Base-by-base conservation (phyloP, 1,140 invertebrate species). In the Pseudomyrmex pallidus region DNA sequence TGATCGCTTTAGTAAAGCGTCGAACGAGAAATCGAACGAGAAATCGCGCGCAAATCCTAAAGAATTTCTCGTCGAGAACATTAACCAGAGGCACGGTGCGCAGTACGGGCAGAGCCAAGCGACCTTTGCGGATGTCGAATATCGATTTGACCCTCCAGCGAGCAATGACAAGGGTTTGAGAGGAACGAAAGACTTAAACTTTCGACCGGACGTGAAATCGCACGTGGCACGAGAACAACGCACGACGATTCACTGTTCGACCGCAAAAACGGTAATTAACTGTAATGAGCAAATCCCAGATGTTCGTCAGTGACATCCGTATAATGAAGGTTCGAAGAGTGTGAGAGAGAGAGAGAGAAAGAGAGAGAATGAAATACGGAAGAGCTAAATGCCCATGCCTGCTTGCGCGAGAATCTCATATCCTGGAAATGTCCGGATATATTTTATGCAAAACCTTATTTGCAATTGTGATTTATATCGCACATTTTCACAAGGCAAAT, bases 141-240 rank as follows among this genome's bases (percentile, higher is more conserved):
- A 84, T 84, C 82, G 82, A 84, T 84, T 77, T 59, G 46, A 56
- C 63, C 50, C 52, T 66, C 61, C 9, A 52, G 62, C 35, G 35
- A 35, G 35, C 52, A n/a, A 57, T 62, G 63, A 77, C 46, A 83
- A 77, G 72, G 62, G 72, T 62, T 57, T 35, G 64, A 64, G 61
- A 78, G 35, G 35, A 17, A 17, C 52, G n/a, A 50, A 35, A 35
- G 46, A 52, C 82, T 84, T 70, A 63, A 84, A 83, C 52, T 83
- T 83, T 63, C 50, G 63, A 66, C 59, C 8, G 44, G 22, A 50
- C 50, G 12, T 56, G 15, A 3, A 74, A 46, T 66, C 13, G 48
- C 48, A 25, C 44, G 46, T 20, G 4, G n/a, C 15, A 9, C 15
- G 1, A 64, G 35, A 64, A 62, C 1, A 20, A 12, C 25, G 15